These are phyloP conservation scores for Burhinus bistriatus DNA, from an alignment of 2,113 vertebrate genomes.

Conservation along the genomic window DNA sequence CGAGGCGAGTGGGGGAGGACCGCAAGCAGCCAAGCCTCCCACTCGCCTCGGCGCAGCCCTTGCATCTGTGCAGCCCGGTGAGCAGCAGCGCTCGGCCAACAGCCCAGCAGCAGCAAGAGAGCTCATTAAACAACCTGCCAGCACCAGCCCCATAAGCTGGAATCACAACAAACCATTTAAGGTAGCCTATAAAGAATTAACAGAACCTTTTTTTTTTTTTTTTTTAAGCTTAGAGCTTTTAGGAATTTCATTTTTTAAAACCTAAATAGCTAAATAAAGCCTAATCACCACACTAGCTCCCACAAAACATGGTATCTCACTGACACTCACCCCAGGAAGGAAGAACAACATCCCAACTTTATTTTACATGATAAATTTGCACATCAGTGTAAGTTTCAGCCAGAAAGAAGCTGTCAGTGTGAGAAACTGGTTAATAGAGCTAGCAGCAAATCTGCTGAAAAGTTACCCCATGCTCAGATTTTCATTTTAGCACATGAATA, in stretches of 20 bases:
- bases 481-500: neutral
- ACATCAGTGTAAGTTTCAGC: neutral
- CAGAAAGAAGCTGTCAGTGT: neutral
- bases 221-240: neutral
- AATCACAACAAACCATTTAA: neutral
- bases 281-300: neutral
- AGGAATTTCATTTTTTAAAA: neutral
- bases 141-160: rapidly evolving
- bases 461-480: neutral
- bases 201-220: neutral
- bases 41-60: rapidly evolving
- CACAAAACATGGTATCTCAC: rapidly evolving
- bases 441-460: rapidly evolving
- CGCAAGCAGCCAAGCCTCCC: neutral
- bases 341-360: neutral
- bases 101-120: neutral
- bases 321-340: neutral
- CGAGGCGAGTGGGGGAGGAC: neutral
- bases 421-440: neutral
- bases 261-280: neutral
- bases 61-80: rapidly evolving
- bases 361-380: too few species aligned
- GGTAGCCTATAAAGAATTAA: neutral
- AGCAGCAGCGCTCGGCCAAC: rapidly evolving
- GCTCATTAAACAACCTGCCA: neutral